Evolutionary conservation across 2,113 vertebrate genomes (phyloP).

Genomic region (Morone chrysops): DNA sequence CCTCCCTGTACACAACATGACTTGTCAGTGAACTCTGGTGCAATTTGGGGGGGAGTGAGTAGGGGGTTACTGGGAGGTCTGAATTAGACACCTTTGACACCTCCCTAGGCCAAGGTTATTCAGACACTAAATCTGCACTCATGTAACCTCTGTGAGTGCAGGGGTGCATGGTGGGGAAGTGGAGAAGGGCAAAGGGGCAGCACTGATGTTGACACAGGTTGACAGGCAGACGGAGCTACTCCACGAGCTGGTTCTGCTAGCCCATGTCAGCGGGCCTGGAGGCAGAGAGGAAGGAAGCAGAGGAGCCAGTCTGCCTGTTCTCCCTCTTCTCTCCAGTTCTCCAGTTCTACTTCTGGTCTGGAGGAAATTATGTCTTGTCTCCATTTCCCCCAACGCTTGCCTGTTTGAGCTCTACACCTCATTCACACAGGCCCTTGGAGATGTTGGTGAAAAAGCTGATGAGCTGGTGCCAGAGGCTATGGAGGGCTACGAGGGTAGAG

Average conservation of each 20-base stretch:
- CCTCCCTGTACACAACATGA: slow-evolving; percentile 41
- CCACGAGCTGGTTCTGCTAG: slow-evolving; percentile 35
- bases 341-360: slow-evolving; percentile 59
- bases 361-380: slow-evolving; percentile 80
- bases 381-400: slow-evolving; percentile 63
- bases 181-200: slow-evolving; percentile 26
- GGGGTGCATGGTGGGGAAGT: slow-evolving; percentile 32
- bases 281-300: slow-evolving; percentile 20
- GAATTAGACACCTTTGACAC: slow-evolving; percentile 67
- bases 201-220: slow-evolving; percentile 59
- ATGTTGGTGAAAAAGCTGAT: slow-evolving; percentile 61
- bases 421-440: slow-evolving; percentile 51
- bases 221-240: slow-evolving; percentile 59
- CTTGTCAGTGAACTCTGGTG: slow-evolving; percentile 69
- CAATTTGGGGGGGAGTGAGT: slow-evolving; percentile 36
- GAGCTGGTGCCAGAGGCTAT: slow-evolving; percentile 67
- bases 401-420: slow-evolving; percentile 49
- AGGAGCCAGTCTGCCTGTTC: slow-evolving; percentile 11
- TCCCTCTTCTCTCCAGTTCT: slow-evolving; percentile 12
- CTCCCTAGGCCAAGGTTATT: slow-evolving; percentile 60
- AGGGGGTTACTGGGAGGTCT: slow-evolving; percentile 46
- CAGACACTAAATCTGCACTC: slow-evolving; percentile 67
- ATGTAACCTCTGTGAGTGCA: slow-evolving; percentile 63
- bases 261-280: slow-evolving; percentile 48
- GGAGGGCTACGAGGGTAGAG: slow-evolving; percentile 23